Conservation (phyloP, 1,140 invertebrate species). For the Temnothorax curvispinosus region DNA sequence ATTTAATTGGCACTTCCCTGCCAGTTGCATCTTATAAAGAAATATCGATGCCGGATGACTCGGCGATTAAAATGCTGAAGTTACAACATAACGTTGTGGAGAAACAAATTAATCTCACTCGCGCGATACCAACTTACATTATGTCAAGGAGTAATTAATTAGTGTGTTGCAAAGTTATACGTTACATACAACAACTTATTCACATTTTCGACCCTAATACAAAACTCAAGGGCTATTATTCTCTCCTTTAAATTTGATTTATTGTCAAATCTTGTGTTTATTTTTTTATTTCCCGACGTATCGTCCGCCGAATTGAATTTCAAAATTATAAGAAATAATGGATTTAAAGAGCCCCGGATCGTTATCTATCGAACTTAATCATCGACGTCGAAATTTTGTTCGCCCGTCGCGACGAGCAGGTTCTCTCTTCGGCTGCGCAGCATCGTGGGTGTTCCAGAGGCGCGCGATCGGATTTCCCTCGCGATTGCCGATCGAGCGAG, state of each 20-base stretch:
- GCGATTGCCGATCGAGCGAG: constrained; percentile 42
- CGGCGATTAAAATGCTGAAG: not conserved
- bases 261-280: not conserved
- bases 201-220: not conserved
- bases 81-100: not conserved
- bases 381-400: constrained; percentile 6
- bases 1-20: not conserved
- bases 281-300: not conserved
- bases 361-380: constrained; percentile 12
- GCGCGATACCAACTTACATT: constrained; percentile 15
- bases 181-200: not conserved
- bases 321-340: not conserved
- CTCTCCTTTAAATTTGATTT: not conserved
- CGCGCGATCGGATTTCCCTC: constrained; percentile 56
- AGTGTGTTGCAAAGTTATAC: not conserved
- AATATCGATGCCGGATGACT: not conserved
- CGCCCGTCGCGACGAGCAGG: not conserved
- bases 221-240: not conserved
- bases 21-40: not conserved
- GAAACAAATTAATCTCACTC: constrained; percentile 3
- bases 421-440: not conserved
- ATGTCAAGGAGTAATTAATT: constrained; percentile 26
- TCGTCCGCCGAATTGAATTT: not conserved
- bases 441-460: constrained; percentile 50
- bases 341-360: not conserved